A percentile compares a stretch with the other conserved stretches of the same genome.
Conservation (phyloP, 1,140 invertebrate species). For the Drosophila gunungcola region DNA sequence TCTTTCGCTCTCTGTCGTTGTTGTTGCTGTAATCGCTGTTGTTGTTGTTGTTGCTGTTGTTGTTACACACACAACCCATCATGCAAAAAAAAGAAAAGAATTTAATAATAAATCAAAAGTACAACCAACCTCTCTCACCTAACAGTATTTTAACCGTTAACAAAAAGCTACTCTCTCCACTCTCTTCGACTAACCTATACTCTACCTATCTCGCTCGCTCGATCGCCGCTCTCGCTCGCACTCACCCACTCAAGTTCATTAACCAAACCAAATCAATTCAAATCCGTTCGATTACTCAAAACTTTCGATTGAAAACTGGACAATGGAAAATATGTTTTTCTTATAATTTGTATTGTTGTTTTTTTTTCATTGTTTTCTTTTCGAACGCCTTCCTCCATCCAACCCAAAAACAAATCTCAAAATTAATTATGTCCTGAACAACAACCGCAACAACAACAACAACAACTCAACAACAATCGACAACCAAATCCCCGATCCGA, state of each 20-base stretch:
- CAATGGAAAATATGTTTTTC: slow-evolving; percentile 55
- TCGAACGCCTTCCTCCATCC: slow-evolving; percentile 59
- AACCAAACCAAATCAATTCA: slow-evolving; percentile 14
- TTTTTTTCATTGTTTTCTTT: slow-evolving; percentile 74
- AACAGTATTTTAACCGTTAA: slow-evolving; percentile 28
- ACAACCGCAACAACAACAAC: slow-evolving; percentile 65
- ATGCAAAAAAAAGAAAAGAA: slow-evolving; percentile 20
- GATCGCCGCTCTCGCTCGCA: slow-evolving; percentile 43
- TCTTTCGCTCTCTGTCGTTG: slow-evolving; percentile 46
- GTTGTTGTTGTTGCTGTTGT: slow-evolving; percentile 41
- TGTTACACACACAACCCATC: slow-evolving; percentile 40
- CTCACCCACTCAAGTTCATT: slow-evolving; percentile 39
- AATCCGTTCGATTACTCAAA: slow-evolving; percentile 28
- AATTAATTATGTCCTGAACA: slow-evolving; percentile 55
- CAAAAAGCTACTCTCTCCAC: slow-evolving; percentile 24
- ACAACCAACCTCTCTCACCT: slow-evolving; percentile 22
- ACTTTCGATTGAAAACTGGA: slow-evolving; percentile 21
- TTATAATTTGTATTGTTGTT: slow-evolving; percentile 80
- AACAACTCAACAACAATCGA: slow-evolving; percentile 60
- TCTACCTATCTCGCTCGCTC: slow-evolving; percentile 32
- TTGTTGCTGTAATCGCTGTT: slow-evolving; percentile 57
- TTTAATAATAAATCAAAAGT: slow-evolving; percentile 8
- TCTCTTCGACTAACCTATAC: slow-evolving; percentile 27
- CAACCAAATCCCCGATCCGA: slow-evolving; percentile 30
- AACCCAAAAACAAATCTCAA: slow-evolving; percentile 35